phyloP scores from a whole-genome alignment of 1,140 invertebrate genomes.

The Propsilocerus akamusi region DNA sequence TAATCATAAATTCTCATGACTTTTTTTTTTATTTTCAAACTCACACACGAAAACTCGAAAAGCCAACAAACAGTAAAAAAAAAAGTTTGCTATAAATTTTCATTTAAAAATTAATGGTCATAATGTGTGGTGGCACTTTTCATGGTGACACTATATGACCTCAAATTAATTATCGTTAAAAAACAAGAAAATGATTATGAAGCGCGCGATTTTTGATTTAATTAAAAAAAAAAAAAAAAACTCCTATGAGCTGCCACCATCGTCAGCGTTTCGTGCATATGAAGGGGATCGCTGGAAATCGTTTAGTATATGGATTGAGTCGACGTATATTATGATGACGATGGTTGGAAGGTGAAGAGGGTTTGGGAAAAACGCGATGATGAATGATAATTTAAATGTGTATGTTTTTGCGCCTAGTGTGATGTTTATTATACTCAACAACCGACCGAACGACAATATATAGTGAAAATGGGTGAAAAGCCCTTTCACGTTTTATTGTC shows the following conservation, averaged over 20 bases:
- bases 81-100: neutral
- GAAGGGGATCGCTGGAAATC: neutral
- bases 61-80: neutral
- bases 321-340: neutral
- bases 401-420: neutral
- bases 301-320: too few species aligned
- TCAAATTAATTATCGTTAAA: constrained; percentile 3
- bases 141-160: neutral
- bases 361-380: neutral
- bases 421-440: too few species aligned
- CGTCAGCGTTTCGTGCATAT: neutral
- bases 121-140: neutral
- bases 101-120: constrained; percentile 2
- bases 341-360: neutral
- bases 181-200: constrained; percentile 4
- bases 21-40: too few species aligned
- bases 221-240: neutral
- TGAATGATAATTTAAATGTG: constrained; percentile 4
- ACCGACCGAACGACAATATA: too few species aligned
- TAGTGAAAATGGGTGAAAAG: too few species aligned
- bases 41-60: too few species aligned
- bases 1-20: constrained; percentile 4
- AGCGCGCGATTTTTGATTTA: constrained; percentile 4
- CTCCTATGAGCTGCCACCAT: neutral
- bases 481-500: too few species aligned